These are phyloP conservation scores for Tiliacea aurago DNA, from an alignment of 2,888 invertebrate genomes.

Conservation along the genomic window DNA sequence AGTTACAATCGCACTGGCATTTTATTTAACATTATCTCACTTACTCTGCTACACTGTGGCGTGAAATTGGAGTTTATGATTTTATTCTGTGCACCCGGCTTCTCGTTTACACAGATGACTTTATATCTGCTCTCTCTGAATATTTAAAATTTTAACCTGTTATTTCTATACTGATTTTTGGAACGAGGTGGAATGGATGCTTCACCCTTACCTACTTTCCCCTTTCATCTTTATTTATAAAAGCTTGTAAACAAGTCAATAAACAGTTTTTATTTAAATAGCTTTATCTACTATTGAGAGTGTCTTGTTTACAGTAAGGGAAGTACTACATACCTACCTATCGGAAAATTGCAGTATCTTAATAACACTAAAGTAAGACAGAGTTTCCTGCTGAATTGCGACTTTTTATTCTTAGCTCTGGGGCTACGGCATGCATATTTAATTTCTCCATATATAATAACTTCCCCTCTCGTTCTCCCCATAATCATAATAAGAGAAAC, in stretches of 20 bases:
- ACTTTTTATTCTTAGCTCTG: neutral
- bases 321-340: neutral
- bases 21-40: slow-evolving; percentile 64
- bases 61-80: slow-evolving; percentile 63
- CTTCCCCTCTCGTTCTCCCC: slow-evolving; percentile 37
- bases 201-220: neutral
- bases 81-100: slow-evolving; percentile 56
- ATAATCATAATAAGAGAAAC: slow-evolving; percentile 61
- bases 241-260: neutral
- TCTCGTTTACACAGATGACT: slow-evolving; percentile 61
- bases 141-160: slow-evolving; percentile 59
- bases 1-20: slow-evolving; percentile 64
- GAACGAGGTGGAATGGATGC: neutral
- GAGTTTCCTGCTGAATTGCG: neutral
- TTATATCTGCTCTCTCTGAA: slow-evolving; percentile 54
- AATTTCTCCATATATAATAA: slow-evolving; percentile 37
- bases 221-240: slow-evolving; percentile 14
- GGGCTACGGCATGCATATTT: slow-evolving; percentile 47
- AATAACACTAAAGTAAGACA: neutral
- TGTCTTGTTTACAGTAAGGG: neutral
- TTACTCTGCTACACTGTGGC: slow-evolving; percentile 65
- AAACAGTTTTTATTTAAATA: slow-evolving; percentile 1
- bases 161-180: slow-evolving; percentile 52
- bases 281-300: no score
- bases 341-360: neutral